Evolutionary conservation across 2,113 vertebrate species (phyloP).

Genomic region (Raja brachyura): DNA sequence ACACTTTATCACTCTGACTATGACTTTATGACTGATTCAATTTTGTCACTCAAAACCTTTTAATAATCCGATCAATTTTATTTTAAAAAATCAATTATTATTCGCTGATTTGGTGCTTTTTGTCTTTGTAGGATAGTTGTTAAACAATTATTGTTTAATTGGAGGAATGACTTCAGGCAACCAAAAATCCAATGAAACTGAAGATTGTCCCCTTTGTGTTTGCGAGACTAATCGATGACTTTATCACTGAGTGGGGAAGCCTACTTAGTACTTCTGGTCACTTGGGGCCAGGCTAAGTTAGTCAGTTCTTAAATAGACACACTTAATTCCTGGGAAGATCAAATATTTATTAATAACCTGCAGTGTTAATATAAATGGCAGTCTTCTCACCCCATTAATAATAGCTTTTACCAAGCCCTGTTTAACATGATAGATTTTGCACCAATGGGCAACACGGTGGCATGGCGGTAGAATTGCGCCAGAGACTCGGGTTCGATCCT

Average conservation of each 20-base stretch:
- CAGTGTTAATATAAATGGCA: not conserved
- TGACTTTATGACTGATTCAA: not conserved
- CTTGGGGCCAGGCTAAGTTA: not conserved
- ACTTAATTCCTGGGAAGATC: not conserved
- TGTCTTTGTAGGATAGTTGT: not conserved
- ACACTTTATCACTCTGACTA: no score
- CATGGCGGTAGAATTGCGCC: no score
- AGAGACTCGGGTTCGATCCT: no score
- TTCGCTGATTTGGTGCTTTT: not conserved
- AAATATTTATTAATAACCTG: not conserved
- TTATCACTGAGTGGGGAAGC: not conserved
- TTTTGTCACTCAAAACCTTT: not conserved
- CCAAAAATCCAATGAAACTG: not conserved
- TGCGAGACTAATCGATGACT: not conserved
- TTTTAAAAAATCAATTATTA: not conserved
- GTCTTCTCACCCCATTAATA: not conserved
- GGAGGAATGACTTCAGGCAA: not conserved
- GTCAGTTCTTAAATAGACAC: not conserved
- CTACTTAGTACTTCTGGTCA: not conserved
- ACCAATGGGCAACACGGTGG: not conserved
- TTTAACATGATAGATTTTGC: not conserved
- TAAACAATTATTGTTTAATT: no score
- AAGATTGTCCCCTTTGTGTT: not conserved
- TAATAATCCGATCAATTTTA: not conserved
- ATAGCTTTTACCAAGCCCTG: not conserved